A percentile compares a stretch with the other conserved stretches of the same genome.
phyloP scores from a whole-genome alignment of 1,140 invertebrate species.

The Phocides pigmalion region DNA sequence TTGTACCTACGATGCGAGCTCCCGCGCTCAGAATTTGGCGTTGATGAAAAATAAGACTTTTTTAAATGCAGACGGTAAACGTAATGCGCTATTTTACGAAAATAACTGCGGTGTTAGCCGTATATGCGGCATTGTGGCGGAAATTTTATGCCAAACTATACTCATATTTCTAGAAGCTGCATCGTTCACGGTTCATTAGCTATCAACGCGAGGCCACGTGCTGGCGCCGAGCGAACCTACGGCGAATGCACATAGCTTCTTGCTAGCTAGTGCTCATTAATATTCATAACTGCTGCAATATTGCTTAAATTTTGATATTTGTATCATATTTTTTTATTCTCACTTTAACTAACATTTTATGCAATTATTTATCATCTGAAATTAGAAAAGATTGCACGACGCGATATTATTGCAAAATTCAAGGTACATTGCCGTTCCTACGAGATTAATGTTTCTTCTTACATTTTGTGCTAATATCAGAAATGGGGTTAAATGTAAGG shows the following conservation, averaged over 20 bases:
- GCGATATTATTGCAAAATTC: conserved; percentile 2
- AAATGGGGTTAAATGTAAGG: conserved; percentile 41
- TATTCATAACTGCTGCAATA: conserved; percentile 48
- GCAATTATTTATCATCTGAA: not conserved
- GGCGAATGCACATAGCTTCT: conserved; percentile 43
- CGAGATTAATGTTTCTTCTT: conserved; percentile 39
- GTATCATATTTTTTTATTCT: not conserved
- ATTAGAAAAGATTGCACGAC: not conserved
- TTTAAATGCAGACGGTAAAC: conserved; percentile 24
- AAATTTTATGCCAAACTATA: conserved; percentile 47
- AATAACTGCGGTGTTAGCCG: conserved; percentile 38
- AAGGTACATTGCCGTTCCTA: conserved; percentile 8
- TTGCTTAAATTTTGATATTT: conserved; percentile 25
- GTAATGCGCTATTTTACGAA: conserved; percentile 39
- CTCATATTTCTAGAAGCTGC: conserved; percentile 52
- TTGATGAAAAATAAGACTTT: conserved; percentile 29
- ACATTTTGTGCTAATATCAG: conserved; percentile 37
- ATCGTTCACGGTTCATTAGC: conserved; percentile 61
- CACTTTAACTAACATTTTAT: not conserved
- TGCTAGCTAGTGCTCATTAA: conserved; percentile 48
- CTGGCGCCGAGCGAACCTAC: conserved; percentile 30
- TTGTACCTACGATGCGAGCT: conserved; percentile 6
- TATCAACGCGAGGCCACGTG: conserved; percentile 41
- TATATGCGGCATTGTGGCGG: conserved; percentile 39
- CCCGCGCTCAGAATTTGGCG: not conserved